Evolutionary conservation across 2,888 invertebrate genomes (phyloP).

Genomic region (Melanchra persicariae): DNA sequence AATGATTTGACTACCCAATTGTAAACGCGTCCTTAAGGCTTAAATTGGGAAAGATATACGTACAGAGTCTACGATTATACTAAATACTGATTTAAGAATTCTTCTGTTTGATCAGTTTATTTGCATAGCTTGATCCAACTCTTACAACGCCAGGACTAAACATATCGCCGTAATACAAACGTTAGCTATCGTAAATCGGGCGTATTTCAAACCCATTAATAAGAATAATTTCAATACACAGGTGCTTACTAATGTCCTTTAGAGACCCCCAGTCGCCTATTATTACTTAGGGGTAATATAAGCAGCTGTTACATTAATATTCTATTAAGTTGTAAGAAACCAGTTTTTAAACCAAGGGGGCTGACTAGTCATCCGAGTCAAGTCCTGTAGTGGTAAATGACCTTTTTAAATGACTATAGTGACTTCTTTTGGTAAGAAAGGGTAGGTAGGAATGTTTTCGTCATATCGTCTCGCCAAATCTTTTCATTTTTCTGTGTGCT

Average conservation of each 20-base stretch:
- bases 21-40: too few species aligned
- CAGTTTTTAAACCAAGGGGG: conserved; percentile 27
- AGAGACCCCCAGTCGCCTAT: background rate
- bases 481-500: background rate
- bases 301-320: conserved; percentile 40
- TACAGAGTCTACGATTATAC: too few species aligned
- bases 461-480: background rate
- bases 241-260: background rate
- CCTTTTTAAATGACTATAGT: background rate
- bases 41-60: too few species aligned
- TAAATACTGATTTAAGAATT: too few species aligned
- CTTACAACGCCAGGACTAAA: too few species aligned
- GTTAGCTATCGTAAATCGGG: too few species aligned
- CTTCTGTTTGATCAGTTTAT: too few species aligned
- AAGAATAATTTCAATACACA: background rate
- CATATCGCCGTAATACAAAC: too few species aligned
- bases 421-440: background rate
- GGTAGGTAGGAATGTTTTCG: background rate
- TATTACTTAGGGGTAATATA: conserved; percentile 28
- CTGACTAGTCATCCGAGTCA: background rate
- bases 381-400: background rate
- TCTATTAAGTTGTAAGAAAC: conserved; percentile 25
- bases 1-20: too few species aligned
- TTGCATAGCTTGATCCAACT: too few species aligned
- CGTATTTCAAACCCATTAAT: background rate